These are phyloP conservation scores for Drosophila orena DNA, from an alignment of 1,140 invertebrate species.

Conservation along the genomic window DNA sequence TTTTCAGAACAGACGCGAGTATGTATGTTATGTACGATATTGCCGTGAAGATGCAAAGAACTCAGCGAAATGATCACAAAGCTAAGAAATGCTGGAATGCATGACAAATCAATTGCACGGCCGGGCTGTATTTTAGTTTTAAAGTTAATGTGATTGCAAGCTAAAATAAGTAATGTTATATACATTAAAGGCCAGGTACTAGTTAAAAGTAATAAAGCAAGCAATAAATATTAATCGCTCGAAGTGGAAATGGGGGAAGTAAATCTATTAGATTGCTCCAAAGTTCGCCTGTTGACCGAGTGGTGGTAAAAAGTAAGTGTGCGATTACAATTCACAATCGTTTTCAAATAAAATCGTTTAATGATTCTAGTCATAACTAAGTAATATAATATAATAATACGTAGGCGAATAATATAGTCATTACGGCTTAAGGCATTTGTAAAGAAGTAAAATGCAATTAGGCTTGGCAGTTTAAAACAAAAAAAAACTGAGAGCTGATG, in stretches of 20 bases:
- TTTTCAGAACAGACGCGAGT: no score
- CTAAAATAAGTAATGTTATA: not conserved
- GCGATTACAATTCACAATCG: conserved; percentile 15
- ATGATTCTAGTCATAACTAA: not conserved
- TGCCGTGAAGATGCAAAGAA: not conserved
- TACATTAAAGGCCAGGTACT: not conserved
- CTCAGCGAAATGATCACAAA: not conserved
- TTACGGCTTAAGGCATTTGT: not conserved
- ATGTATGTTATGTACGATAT: no score
- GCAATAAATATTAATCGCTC: conserved; percentile 6
- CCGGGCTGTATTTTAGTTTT: not conserved
- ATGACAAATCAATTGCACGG: not conserved
- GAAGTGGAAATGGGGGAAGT: not conserved
- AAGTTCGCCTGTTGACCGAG: no score
- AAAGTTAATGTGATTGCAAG: not conserved
- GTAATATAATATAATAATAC: not conserved
- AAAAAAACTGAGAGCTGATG: not conserved
- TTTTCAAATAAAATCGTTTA: conserved; percentile 14
- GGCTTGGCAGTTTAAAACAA: no score
- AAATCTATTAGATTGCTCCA: conserved; percentile 1
- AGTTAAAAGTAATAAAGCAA: conserved; percentile 16
- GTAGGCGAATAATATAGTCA: conserved; percentile 5
- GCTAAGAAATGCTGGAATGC: not conserved
- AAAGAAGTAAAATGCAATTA: no score
- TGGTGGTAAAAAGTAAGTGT: not conserved